These are phyloP conservation scores for Geococcyx californianus DNA, from an alignment of 2,113 vertebrate genomes.

Conservation along the genomic window DNA sequence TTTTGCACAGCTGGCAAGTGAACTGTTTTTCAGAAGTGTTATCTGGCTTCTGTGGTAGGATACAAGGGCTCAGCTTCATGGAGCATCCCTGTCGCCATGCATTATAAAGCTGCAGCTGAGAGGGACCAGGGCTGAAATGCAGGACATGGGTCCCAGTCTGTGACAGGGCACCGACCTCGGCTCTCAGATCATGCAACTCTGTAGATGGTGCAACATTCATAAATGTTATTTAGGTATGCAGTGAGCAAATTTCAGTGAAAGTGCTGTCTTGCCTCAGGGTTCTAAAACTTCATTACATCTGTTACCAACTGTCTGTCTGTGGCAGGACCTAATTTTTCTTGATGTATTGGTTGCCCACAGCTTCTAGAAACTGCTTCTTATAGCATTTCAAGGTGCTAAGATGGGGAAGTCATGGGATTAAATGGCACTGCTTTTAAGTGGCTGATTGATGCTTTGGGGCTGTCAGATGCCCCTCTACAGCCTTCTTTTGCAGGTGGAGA, in stretches of 20 bases:
- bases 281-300: background rate
- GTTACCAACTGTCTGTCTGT: constrained; percentile 14
- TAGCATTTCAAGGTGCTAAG: background rate
- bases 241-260: constrained; percentile 1
- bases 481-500: background rate
- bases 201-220: background rate
- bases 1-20: background rate
- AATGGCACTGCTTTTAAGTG: background rate
- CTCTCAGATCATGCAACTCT: background rate
- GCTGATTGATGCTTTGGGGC: background rate
- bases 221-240: constrained; percentile 2
- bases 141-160: rapidly evolving
- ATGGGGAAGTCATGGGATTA: background rate
- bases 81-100: rapidly evolving
- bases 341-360: background rate
- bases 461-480: background rate
- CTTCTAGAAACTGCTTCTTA: background rate
- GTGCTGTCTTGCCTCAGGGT: background rate
- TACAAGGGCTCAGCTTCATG: rapidly evolving
- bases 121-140: background rate
- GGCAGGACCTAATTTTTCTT: constrained; percentile 21
- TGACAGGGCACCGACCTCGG: background rate
- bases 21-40: background rate
- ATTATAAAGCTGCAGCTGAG: background rate
- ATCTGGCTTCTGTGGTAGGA: background rate